Evolutionary conservation across 2,113 vertebrate genomes (phyloP).

Genomic region (Chionis minor): DNA sequence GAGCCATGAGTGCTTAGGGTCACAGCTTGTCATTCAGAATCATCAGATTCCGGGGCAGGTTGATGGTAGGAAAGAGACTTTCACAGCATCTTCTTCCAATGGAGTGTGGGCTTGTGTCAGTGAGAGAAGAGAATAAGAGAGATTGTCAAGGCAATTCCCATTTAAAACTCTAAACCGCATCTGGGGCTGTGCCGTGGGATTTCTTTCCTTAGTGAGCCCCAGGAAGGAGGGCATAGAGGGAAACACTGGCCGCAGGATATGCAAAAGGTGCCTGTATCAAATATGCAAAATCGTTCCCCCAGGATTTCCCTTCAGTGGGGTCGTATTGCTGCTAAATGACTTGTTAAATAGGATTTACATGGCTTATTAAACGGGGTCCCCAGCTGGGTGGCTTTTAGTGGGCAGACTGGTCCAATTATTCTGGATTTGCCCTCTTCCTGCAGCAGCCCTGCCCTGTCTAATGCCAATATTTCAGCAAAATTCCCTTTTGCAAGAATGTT

Average conservation of each 20-base stretch:
- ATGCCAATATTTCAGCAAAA: conserved; percentile 12
- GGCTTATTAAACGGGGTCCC: conserved; percentile 25
- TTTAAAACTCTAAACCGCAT: neutral
- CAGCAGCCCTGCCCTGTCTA: neutral
- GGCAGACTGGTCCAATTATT: conserved; percentile 31
- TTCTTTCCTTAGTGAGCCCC: neutral
- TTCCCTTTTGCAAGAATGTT: conserved; percentile 2
- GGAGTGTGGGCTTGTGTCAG: neutral
- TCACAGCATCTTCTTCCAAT: neutral
- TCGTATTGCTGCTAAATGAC: conserved; percentile 62
- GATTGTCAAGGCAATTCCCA: neutral
- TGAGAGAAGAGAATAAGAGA: neutral
- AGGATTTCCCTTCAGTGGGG: conserved; percentile 36
- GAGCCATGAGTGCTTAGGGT: neutral
- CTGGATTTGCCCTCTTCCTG: conserved; percentile 27
- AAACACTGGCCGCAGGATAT: neutral
- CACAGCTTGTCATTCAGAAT: neutral
- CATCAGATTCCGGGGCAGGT: neutral
- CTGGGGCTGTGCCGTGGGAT: neutral
- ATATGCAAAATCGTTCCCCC: conserved; percentile 8
- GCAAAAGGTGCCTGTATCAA: neutral
- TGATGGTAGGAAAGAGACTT: neutral
- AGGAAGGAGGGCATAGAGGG: neutral
- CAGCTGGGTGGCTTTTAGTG: conserved; percentile 36
- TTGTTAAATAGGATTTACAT: conserved; percentile 67